phyloP scores from a whole-genome alignment of 2,797 vertebrate species.

The Onychomys leucogaster region DNA sequence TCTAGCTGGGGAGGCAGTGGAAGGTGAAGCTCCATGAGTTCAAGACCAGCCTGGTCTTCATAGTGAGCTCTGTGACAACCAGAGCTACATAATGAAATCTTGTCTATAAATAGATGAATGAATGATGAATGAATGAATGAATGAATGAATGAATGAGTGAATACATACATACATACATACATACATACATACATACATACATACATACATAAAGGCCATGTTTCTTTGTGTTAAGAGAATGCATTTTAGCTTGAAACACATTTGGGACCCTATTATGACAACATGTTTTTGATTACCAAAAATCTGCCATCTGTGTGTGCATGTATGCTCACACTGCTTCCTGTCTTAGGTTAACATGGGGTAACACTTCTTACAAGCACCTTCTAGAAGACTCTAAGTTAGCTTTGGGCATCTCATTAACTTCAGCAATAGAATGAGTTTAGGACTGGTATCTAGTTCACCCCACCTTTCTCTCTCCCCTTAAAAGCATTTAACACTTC shows the following conservation, averaged over 20 bases:
- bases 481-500: neutral
- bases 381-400: neutral
- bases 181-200: neutral
- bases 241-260: conserved; percentile 2
- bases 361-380: neutral
- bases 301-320: neutral
- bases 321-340: neutral
- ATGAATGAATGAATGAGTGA: neutral
- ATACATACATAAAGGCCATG: neutral
- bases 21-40: neutral
- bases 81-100: neutral
- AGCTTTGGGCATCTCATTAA: neutral
- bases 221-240: neutral
- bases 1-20: neutral
- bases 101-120: neutral
- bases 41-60: neutral
- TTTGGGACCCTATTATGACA: neutral
- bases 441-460: neutral
- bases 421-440: neutral
- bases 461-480: neutral
- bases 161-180: too few species aligned
- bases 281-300: neutral
- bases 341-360: neutral
- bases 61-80: neutral
- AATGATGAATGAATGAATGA: neutral